Percentiles rank a stretch among this genome's conserved stretches.
phyloP scores from a whole-genome alignment of 2,888 invertebrate genomes.

The Chymomyza caudatula region DNA sequence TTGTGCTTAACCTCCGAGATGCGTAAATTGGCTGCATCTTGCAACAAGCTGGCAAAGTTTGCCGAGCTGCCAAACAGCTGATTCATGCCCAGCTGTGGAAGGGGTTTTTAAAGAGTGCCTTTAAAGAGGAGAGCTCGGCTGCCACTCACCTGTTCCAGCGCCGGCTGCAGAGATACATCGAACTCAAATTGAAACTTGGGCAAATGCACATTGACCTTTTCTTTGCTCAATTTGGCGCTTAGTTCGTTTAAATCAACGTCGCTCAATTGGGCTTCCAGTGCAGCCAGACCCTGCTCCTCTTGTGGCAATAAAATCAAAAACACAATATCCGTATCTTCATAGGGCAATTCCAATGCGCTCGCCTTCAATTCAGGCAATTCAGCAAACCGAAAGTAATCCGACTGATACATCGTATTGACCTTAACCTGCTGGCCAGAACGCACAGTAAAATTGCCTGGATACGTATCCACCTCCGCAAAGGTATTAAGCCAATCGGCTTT shows the following conservation, averaged over 20 bases:
- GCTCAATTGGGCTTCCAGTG: constrained; percentile 82
- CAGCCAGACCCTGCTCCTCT: constrained; percentile 82
- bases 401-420: constrained; percentile 84
- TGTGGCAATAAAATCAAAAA: constrained; percentile 87
- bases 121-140: too few relatives aligned
- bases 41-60: constrained; percentile 82
- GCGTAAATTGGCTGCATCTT: constrained; percentile 77
- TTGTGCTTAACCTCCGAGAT: constrained; percentile 88
- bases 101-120: neutral
- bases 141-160: constrained; percentile 81
- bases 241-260: constrained; percentile 80
- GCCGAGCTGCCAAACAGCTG: constrained; percentile 81
- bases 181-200: constrained; percentile 90
- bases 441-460: constrained; percentile 82
- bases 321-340: constrained; percentile 83
- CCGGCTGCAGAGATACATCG: constrained; percentile 81
- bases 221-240: constrained; percentile 76
- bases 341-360: constrained; percentile 81
- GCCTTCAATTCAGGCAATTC: constrained; percentile 76
- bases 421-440: constrained; percentile 77
- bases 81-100: constrained; percentile 82
- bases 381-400: constrained; percentile 78
- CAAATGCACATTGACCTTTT: constrained; percentile 81
- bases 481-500: constrained; percentile 85
- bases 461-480: constrained; percentile 82